Conservation (phyloP, 2,113 vertebrate species). For the Melanotaenia duboulayi region DNA sequence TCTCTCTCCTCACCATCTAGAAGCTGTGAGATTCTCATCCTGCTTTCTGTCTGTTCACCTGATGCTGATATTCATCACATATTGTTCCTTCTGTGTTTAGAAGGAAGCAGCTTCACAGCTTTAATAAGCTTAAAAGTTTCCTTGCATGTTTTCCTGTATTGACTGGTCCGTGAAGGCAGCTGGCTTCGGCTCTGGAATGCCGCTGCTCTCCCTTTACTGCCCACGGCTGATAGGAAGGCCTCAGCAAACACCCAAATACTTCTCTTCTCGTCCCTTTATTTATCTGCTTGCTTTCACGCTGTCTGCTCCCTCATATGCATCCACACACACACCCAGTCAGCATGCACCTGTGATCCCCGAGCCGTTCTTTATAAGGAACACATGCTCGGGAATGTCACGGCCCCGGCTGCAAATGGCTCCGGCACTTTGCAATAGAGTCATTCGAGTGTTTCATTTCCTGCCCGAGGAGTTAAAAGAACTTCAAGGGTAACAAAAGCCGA, state of each 20-base stretch:
- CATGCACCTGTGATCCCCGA: slow-evolving; percentile 73
- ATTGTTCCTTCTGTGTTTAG: no score
- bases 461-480: slow-evolving; percentile 68
- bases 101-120: no score
- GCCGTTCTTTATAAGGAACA: slow-evolving; percentile 74
- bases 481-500: slow-evolving; percentile 71
- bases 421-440: slow-evolving; percentile 63
- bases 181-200: slow-evolving; percentile 46
- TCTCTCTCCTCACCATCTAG: no score
- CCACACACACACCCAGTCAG: slow-evolving; percentile 44
- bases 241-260: slow-evolving; percentile 64
- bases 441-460: slow-evolving; percentile 86
- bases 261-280: slow-evolving; percentile 25
- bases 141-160: slow-evolving; percentile 23
- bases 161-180: slow-evolving; percentile 34
- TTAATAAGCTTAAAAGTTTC: slow-evolving; percentile 36
- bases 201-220: slow-evolving; percentile 51
- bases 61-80: no score
- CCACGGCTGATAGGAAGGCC: slow-evolving; percentile 51
- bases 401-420: slow-evolving; percentile 60
- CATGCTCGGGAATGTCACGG: slow-evolving; percentile 69
- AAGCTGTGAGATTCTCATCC: no score
- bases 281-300: slow-evolving; percentile 28
- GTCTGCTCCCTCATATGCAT: slow-evolving; percentile 31
- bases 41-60: no score